Conservation (phyloP, 2,888 invertebrate genomes). For the Thereva unica region DNA sequence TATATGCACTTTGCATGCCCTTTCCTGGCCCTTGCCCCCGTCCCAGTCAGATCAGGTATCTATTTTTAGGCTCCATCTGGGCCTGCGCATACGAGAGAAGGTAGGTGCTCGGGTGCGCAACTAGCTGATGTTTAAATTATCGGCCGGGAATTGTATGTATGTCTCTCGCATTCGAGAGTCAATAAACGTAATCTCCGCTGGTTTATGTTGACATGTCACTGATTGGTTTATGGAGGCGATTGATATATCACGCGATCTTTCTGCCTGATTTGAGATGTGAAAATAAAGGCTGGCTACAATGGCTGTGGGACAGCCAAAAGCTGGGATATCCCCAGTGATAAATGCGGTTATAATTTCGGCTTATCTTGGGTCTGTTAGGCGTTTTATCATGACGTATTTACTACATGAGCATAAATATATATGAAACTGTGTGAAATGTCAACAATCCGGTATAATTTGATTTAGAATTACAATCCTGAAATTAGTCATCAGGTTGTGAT, state of each 20-base stretch:
- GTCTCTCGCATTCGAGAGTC: slow-evolving; percentile 21
- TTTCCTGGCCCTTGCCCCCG: neutral
- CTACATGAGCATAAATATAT: too few species aligned
- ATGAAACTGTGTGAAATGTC: too few species aligned
- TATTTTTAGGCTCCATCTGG: slow-evolving; percentile 35
- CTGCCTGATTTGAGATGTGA: too few species aligned
- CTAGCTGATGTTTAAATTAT: slow-evolving; percentile 36
- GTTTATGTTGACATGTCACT: slow-evolving; percentile 37
- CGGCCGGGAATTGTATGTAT: slow-evolving; percentile 10
- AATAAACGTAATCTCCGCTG: slow-evolving; percentile 36
- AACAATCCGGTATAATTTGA: too few species aligned
- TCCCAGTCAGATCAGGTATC: neutral
- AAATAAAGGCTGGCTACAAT: too few species aligned
- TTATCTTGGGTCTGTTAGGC: too few species aligned
- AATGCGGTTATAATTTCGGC: too few species aligned
- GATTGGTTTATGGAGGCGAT: slow-evolving; percentile 35
- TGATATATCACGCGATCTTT: slow-evolving; percentile 21
- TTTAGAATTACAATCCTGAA: too few species aligned
- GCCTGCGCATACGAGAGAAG: slow-evolving; percentile 6
- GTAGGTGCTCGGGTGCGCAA: slow-evolving; percentile 21
- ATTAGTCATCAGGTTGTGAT: too few species aligned
- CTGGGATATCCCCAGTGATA: too few species aligned
- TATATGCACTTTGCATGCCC: slow-evolving; percentile 30
- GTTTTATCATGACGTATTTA: too few species aligned
- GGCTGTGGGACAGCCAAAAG: too few species aligned